Evolutionary conservation across 2,888 invertebrate species (phyloP).

Genomic region (Aphodius sticticus): DNA sequence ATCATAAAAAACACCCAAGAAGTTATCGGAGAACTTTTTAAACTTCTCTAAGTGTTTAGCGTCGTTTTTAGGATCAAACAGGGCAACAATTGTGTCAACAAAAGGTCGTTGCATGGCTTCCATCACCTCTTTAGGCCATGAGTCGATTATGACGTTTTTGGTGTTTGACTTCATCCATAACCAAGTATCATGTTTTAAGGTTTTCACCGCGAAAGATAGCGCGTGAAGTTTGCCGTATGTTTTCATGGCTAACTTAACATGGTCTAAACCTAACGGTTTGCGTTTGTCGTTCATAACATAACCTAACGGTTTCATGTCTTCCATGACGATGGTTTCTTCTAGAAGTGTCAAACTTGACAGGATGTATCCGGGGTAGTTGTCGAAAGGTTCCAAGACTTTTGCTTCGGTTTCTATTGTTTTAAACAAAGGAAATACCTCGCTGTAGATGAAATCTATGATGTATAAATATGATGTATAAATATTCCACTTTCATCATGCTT

Average conservation of each 20-base stretch:
- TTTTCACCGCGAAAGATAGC: conserved; percentile 48
- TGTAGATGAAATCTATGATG: conserved; percentile 50
- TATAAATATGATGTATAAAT: conserved; percentile 45
- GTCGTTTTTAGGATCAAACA: conserved; percentile 31
- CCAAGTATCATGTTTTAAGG: conserved; percentile 44
- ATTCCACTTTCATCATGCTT: conserved; percentile 41
- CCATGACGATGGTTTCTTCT: conserved; percentile 45
- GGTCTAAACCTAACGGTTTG: conserved; percentile 46
- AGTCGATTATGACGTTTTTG: conserved; percentile 35
- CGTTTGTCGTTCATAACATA: conserved; percentile 43
- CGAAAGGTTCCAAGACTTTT: conserved; percentile 39
- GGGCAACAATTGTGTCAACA: background rate
- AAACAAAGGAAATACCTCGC: conserved; percentile 45
- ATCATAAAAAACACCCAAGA: conserved; percentile 8
- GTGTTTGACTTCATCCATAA: conserved; percentile 38
- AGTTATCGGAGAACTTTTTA: conserved; percentile 30
- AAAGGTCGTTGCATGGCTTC: background rate
- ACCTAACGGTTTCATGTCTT: conserved; percentile 47
- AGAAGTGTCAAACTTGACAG: conserved; percentile 36
- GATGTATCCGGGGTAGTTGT: conserved; percentile 38
- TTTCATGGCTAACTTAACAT: conserved; percentile 46
- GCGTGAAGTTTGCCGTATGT: conserved; percentile 50
- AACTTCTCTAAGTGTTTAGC: conserved; percentile 32
- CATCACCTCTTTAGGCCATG: background rate
- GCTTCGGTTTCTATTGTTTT: conserved; percentile 43